Conservation (phyloP, 2,113 vertebrate genomes). For the Orcinus orca region DNA sequence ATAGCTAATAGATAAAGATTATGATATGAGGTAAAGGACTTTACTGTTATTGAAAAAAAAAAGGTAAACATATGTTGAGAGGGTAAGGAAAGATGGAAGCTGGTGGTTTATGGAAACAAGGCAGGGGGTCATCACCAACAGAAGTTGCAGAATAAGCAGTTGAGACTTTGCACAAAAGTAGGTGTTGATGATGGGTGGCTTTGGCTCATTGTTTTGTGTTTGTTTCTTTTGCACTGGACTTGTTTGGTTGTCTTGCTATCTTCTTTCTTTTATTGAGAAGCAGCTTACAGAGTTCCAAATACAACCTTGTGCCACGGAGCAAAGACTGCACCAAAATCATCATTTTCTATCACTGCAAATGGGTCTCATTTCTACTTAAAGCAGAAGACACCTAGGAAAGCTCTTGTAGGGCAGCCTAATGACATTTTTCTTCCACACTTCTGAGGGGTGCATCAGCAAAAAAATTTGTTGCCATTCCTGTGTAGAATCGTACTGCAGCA, state of each 20-base stretch:
- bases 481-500: background rate
- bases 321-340: background rate
- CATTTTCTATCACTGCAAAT: background rate
- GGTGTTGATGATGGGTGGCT: background rate
- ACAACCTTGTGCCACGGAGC: background rate
- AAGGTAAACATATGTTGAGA: background rate
- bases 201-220: background rate
- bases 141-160: background rate
- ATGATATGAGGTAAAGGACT: background rate
- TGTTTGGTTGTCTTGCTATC: background rate
- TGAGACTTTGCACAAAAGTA: background rate
- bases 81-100: background rate
- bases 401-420: background rate
- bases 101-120: background rate
- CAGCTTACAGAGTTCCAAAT: background rate
- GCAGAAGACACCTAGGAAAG: background rate
- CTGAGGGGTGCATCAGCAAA: background rate
- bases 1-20: background rate
- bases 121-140: background rate
- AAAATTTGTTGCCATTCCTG: background rate
- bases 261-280: background rate
- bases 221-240: background rate
- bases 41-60: background rate
- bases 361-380: background rate
- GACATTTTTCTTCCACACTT: background rate